Evolutionary conservation across 2,113 vertebrate genomes (phyloP), one percentile per base, ranked within the genome.

Genomic region (Siniperca chuatsi): DNA sequence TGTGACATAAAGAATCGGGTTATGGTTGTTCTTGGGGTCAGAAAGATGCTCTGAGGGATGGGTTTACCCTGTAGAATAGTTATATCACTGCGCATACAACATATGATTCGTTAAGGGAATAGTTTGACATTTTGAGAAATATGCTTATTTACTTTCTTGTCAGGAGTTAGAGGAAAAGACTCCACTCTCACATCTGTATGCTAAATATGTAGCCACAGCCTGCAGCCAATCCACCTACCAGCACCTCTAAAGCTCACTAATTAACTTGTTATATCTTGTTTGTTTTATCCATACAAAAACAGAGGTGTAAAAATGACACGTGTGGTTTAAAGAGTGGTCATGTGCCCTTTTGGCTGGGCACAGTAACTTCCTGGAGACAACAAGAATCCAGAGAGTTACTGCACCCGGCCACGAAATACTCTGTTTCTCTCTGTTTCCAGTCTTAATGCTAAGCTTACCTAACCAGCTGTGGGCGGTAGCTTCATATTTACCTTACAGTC

Each of bases 1-100:
- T 18, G 21, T 66, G 75, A 83, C 78, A 77, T 70, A 70, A 70
- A 25, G 40, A 76, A 78, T 77, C 1, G 20, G 54, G 16, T 5
- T 75, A 54, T 13, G 33, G n/a, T 52, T 74, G 48, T 57, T 73
- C 54, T 72, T 44, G 9, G 54, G 79, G 40, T 78, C 64, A 62
- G 10, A 37, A 46, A 75, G 81, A 83, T 20, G 60, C 55, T 57
- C 20, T 29, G 57, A 79, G 46, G 61, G 29, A 78, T 66, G 21
- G 65, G 55, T 81, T 80, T 80, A 76, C 50, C 37, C 18, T 44
- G 20, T 9, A 60, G 2, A 79, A 46, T n/a, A 46, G 16, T 64
- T 37, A 25, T 40, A 29, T 1, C 70, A 29, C 16, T 16, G 15
- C 10, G 9, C 3, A 52, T 12, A 13, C 6, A 29, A 6, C 3